Conservation (phyloP, 1,140 invertebrate species). For the Ceratitis capitata region DNA sequence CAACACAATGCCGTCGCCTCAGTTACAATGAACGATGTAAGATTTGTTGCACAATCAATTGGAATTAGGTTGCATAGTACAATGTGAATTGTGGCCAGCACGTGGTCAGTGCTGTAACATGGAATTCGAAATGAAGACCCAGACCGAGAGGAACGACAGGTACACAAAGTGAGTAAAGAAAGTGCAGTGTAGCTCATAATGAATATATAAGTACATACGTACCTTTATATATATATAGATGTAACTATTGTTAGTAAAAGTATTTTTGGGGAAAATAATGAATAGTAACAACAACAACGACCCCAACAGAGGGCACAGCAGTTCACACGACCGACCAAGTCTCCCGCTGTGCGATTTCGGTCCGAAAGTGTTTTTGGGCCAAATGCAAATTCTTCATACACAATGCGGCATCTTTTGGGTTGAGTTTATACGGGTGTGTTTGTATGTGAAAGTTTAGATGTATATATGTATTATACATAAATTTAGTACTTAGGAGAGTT, state of each 20-base stretch:
- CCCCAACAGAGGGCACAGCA: not conserved
- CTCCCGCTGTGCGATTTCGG: not conserved
- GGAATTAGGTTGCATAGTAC: conserved; percentile 28
- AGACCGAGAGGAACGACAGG: no score
- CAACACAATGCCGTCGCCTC: not conserved
- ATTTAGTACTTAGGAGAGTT: not conserved
- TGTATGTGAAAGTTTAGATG: not conserved
- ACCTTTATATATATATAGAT: not conserved
- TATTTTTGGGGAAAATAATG: conserved; percentile 12
- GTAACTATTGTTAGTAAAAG: not conserved
- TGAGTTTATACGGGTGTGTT: no score
- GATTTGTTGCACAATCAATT: conserved; percentile 30
- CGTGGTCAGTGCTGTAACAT: not conserved
- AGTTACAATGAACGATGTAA: not conserved
- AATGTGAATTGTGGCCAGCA: conserved; percentile 6
- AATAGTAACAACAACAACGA: not conserved
- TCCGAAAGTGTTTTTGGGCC: not conserved
- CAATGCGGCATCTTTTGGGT: no score
- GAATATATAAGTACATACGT: not conserved
- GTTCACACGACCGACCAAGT: not conserved
- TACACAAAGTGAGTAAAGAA: not conserved
- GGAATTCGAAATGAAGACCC: not conserved
- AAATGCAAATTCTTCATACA: conserved; percentile 2
- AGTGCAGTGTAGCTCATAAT: not conserved
- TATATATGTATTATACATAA: not conserved